Conservation (phyloP, 2,113 vertebrate genomes). For the Ivindomyrus marchei region DNA sequence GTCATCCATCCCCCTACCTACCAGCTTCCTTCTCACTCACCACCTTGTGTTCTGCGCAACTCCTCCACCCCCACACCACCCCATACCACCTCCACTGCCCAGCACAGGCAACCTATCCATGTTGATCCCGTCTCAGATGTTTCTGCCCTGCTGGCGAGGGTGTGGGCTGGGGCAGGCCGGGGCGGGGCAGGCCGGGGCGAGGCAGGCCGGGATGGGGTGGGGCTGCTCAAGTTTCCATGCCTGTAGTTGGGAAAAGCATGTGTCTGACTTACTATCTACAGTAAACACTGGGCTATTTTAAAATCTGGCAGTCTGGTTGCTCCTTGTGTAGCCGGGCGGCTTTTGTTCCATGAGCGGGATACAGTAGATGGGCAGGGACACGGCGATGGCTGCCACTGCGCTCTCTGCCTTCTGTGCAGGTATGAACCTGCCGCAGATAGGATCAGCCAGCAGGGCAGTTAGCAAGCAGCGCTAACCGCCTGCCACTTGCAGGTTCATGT, state of each 20-base stretch:
- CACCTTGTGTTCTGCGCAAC: slow-evolving; percentile 4
- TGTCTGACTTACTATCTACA: slow-evolving; percentile 1
- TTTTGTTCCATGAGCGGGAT: not conserved
- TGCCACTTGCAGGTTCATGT: not conserved
- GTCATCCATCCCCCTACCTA: not conserved
- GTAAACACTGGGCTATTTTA: slow-evolving; percentile 17
- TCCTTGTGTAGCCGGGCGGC: not conserved
- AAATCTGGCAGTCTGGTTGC: not conserved
- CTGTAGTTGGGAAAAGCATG: slow-evolving; percentile 3
- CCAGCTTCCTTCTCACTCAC: not conserved
- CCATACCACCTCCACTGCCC: not conserved
- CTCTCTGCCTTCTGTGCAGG: not conserved
- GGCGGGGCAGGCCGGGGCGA: not conserved
- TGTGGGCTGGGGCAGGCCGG: not conserved
- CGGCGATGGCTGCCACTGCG: not conserved
- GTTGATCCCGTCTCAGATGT: slow-evolving; percentile 9
- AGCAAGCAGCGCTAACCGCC: not conserved
- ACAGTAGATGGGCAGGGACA: not conserved
- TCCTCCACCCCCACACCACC: not conserved
- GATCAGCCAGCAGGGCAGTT: not conserved
- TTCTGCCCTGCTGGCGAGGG: not conserved
- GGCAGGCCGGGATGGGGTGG: not conserved
- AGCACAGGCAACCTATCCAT: slow-evolving; percentile 18
- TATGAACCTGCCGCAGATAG: not conserved
- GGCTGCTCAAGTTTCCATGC: slow-evolving; percentile 1